phyloP scores from a whole-genome alignment of 2,113 vertebrate genomes.

The Polyodon spathula region DNA sequence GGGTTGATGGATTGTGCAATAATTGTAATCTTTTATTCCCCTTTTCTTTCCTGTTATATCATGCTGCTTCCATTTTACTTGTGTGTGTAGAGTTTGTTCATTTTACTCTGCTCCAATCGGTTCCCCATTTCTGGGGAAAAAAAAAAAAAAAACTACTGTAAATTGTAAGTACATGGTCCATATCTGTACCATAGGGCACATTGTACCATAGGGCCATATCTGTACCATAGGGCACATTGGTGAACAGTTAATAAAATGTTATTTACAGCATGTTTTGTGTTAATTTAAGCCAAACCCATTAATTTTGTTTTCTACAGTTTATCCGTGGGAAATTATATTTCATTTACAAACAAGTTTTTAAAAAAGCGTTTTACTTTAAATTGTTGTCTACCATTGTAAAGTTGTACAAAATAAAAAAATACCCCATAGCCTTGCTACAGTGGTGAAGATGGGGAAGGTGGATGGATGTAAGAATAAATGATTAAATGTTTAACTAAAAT shows the following conservation, averaged over 20 bases:
- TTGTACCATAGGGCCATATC: slow-evolving; percentile 54
- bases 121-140: slow-evolving; percentile 58
- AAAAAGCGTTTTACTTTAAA: no score
- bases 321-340: no score
- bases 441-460: no score
- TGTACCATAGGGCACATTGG: slow-evolving; percentile 67
- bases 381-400: no score
- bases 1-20: slow-evolving; percentile 77
- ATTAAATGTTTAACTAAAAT: no score
- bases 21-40: slow-evolving; percentile 48
- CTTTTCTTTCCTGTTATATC: slow-evolving; percentile 29
- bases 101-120: slow-evolving; percentile 42
- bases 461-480: no score
- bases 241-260: slow-evolving; percentile 76
- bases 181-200: slow-evolving; percentile 64
- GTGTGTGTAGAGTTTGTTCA: slow-evolving; percentile 25
- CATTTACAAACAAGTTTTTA: no score
- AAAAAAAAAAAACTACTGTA: slow-evolving; percentile 67
- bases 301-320: no score
- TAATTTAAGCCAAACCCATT: background rate
- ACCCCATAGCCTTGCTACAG: no score
- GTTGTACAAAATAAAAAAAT: no score
- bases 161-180: slow-evolving; percentile 76
- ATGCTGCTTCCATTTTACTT: slow-evolving; percentile 28
- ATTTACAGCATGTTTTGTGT: slow-evolving; percentile 68